These are phyloP conservation scores for Trinorchestia longiramus DNA, from an alignment of 1,140 invertebrate species.

Conservation along the genomic window DNA sequence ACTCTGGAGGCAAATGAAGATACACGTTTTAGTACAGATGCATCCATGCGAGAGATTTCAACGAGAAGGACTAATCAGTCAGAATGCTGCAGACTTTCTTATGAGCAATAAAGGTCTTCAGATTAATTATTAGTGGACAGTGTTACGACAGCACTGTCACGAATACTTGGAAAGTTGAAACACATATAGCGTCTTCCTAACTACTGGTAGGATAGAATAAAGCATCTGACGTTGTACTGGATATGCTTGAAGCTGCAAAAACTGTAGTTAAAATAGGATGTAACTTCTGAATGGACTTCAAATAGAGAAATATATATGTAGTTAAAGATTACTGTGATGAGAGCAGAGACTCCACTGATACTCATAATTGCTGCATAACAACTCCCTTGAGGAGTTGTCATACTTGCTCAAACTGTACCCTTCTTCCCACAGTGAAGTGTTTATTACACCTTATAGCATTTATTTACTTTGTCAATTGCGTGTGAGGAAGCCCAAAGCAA, in stretches of 20 bases:
- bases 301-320: not conserved
- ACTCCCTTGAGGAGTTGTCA: slow-evolving; percentile 35
- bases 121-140: too few relatives aligned
- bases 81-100: not conserved
- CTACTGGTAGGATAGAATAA: not conserved
- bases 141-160: too few relatives aligned
- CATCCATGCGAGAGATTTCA: not conserved
- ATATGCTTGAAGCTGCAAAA: not conserved
- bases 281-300: not conserved
- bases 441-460: not conserved
- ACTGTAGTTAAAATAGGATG: not conserved
- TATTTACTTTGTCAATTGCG: not conserved
- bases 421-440: not conserved
- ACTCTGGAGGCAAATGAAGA: not conserved
- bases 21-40: not conserved
- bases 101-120: not conserved
- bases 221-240: not conserved
- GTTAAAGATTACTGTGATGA: not conserved
- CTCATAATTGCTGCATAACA: not conserved
- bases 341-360: not conserved
- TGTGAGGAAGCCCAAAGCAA: not conserved
- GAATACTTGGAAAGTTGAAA: not conserved
- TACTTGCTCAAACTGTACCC: not conserved
- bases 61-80: not conserved
- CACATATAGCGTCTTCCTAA: not conserved